Base-by-base conservation (phyloP, 92 coral and sea anemone genomes). In the Palythoa grandis region DNA sequence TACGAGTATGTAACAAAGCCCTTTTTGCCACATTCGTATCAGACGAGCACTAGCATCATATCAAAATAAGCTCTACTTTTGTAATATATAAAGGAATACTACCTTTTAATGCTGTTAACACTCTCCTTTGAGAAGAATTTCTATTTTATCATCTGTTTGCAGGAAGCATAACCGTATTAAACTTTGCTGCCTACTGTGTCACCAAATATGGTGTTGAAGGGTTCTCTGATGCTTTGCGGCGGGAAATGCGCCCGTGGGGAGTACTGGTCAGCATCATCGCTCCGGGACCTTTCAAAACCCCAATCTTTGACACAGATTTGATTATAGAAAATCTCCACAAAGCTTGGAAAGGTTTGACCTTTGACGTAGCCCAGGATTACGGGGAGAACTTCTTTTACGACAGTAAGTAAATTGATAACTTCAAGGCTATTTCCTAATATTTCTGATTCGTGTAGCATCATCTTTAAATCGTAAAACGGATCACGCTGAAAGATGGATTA, bases 121-220 rank as follows among this genome's bases (percentile, higher is more conserved):
- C 35, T 29, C 35, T 43, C 50, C 50, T 43, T 43, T 43, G 50
- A 43, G 7, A 43, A 43, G 50, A 43, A 43, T 8, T 43, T 43
- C 7, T 5, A 43, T 43, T 43, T 43, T 43, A 5, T 3, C 9
- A 3, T 8, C 50, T 5, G 9, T 37, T 75, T 23, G 3, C 57
- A 89, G 91, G 91, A 24, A 87, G 91, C 17, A 72, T 78, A 57
- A 89, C 88, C 37, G 88, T 89, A 40, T 77, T 87, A 4, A 84
- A 89, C 47, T 69, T 84, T 38, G 91, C 88, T 12, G 88, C 86
- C 47, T 89, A 89, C 72, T 89, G 91, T 70, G 43, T 72, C 8
- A 71, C 85, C 72, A 89, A 89, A 54, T 89, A 77, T 89, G 91
- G 85, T 22, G 91, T 89, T 20, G 91, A 89, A 70, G 79, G 79